Evolutionary conservation across 2,888 invertebrate genomes (phyloP).

Genomic region (Drosophila helvetica): DNA sequence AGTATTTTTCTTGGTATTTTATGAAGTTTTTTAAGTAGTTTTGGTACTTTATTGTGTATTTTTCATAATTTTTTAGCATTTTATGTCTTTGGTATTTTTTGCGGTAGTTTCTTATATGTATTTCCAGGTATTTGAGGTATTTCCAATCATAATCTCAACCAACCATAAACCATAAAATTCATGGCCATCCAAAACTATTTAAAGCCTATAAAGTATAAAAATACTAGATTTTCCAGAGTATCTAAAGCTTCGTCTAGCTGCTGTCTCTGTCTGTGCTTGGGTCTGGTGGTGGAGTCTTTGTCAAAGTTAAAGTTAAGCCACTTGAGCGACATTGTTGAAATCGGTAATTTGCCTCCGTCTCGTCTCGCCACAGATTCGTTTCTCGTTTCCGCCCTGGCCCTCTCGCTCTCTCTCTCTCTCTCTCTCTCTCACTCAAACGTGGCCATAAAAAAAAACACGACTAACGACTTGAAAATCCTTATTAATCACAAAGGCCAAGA

Average conservation of each 20-base stretch:
- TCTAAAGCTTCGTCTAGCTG: neutral
- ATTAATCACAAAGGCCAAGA: constrained; percentile 72
- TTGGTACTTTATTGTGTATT: no score
- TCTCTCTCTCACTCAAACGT: constrained; percentile 40
- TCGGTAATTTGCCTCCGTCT: constrained; percentile 76
- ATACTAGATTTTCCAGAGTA: neutral
- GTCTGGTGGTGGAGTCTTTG: constrained; percentile 57
- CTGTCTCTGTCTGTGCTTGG: neutral
- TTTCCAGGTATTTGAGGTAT: no score
- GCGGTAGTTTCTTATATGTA: no score
- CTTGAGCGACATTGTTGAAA: constrained; percentile 79
- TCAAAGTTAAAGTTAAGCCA: constrained; percentile 76
- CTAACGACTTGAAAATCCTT: constrained; percentile 80
- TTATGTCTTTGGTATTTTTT: no score
- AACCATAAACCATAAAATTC: no score
- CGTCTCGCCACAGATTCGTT: constrained; percentile 35
- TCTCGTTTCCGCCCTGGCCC: constrained; percentile 22
- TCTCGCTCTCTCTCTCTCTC: neutral
- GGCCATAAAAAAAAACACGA: constrained; percentile 54
- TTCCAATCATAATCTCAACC: no score
- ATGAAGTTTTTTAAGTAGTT: no score
- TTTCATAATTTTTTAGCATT: no score
- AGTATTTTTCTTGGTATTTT: no score
- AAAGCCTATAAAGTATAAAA: no score
- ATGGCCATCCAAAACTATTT: no score